Evolutionary conservation across 1,140 invertebrate genomes (phyloP), one percentile per base, ranked within the genome.

Genomic region (Drosophila albomicans): DNA sequence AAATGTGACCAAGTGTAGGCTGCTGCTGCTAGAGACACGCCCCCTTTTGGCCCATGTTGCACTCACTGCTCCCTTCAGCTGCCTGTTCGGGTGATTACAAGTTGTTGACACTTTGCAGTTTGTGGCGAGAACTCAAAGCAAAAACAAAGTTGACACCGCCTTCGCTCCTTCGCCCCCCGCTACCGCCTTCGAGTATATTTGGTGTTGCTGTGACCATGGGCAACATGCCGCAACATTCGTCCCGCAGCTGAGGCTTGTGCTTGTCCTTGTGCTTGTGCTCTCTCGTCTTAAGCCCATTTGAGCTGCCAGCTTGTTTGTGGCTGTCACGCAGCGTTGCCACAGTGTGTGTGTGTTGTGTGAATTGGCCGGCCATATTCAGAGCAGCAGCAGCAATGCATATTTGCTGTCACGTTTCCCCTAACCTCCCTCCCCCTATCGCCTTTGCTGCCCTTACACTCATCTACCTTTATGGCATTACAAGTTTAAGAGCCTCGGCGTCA

Each of bases 61-160:
- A 25, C 20, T 25, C 48, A 25, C 48, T 25, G 20, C 20, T 25
- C 20, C 20, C 66, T 8, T 7, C 51, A 48, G 30, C 67, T 54
- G 28, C 41, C 66, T 46, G 32, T 67, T 64, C 68, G 56, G 84
- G 85, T 89, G 85, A 88, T 89, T 89, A 85, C 85, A 89, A 89
- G 85, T 89, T 89, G 85, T 81, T 89, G 85, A 89, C 85, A 89
- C 85, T 89, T 89, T 89, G 59, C 81, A 89, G 85, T 89, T 89
- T 89, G 85, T 72, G 85, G 85, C 85, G 72, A 79, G 78, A 89
- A 79, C 86, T 90, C 86, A 89, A 89, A 89, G 72, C 71, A 69
- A 80, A 85, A 73, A 64, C 78, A 85, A 82, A 89, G 81, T 89
- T 88, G 80, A 8, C 69, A 13, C 16, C 46, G 11, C 25, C 69